These are phyloP conservation scores for Apamea monoglypha DNA, from an alignment of 2,888 invertebrate genomes.

Conservation along the genomic window DNA sequence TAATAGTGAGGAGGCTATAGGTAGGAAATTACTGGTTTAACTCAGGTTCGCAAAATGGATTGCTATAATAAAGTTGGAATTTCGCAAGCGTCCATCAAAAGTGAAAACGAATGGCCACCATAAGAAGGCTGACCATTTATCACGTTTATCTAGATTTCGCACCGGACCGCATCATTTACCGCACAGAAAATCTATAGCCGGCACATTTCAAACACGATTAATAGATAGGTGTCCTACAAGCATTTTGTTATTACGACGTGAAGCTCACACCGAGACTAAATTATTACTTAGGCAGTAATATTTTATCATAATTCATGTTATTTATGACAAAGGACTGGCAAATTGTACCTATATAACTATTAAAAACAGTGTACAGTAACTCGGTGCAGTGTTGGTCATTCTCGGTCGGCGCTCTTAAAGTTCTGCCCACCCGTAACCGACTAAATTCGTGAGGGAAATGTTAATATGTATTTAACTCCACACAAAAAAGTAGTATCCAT, in stretches of 20 bases:
- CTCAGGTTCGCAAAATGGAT: slow-evolving; percentile 70
- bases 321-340: not conserved
- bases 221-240: slow-evolving; percentile 66
- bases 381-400: slow-evolving; percentile 16
- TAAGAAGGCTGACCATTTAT: slow-evolving; percentile 82
- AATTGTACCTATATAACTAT: slow-evolving; percentile 5
- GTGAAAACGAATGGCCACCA: slow-evolving; percentile 76
- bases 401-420: not conserved
- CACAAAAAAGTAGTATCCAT: slow-evolving; percentile 41
- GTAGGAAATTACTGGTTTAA: slow-evolving; percentile 63
- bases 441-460: slow-evolving; percentile 54
- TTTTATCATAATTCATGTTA: not conserved
- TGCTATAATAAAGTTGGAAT: slow-evolving; percentile 72
- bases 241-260: slow-evolving; percentile 57
- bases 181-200: slow-evolving; percentile 77
- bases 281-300: slow-evolving; percentile 4
- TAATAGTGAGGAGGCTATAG: slow-evolving; percentile 67
- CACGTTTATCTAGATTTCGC: slow-evolving; percentile 84
- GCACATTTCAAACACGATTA: slow-evolving; percentile 76
- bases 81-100: slow-evolving; percentile 78
- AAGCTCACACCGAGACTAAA: not conserved
- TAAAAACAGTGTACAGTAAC: slow-evolving; percentile 9
- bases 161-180: slow-evolving; percentile 81
- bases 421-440: slow-evolving; percentile 40
- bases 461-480: slow-evolving; percentile 51